phyloP scores from a whole-genome alignment of 2,888 invertebrate species.

The Dryococelus australis region DNA sequence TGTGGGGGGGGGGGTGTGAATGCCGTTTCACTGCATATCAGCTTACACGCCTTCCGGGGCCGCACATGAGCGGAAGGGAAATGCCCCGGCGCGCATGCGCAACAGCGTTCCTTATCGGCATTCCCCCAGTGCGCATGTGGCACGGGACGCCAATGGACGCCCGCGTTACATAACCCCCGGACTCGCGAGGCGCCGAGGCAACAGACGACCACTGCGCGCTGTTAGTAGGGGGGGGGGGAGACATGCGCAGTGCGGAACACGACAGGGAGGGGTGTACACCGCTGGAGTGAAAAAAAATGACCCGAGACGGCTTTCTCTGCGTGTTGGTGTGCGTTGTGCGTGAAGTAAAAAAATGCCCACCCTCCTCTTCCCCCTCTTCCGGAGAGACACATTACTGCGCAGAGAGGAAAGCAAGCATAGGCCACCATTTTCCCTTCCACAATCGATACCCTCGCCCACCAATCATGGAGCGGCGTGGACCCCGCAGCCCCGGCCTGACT shows the following conservation, averaged over 20 bases:
- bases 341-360: background rate
- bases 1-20: no score
- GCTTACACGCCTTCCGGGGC: background rate
- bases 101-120: no score
- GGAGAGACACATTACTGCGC: background rate
- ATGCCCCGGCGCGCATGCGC: background rate
- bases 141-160: background rate
- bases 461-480: background rate
- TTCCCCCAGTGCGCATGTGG: background rate
- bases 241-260: background rate
- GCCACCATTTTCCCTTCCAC: conserved; percentile 16
- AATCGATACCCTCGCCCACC: conserved; percentile 11
- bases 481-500: background rate
- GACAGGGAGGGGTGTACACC: background rate
- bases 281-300: background rate
- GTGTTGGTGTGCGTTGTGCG: background rate
- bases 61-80: conserved; percentile 16
- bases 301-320: background rate
- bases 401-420: background rate
- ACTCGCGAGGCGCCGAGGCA: background rate
- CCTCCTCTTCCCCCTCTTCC: background rate
- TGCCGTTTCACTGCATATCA: background rate
- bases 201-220: background rate
- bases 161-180: background rate
- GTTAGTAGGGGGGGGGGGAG: background rate